Base-by-base conservation (phyloP, 2,888 invertebrate species). In the Sthenelais limicola region DNA sequence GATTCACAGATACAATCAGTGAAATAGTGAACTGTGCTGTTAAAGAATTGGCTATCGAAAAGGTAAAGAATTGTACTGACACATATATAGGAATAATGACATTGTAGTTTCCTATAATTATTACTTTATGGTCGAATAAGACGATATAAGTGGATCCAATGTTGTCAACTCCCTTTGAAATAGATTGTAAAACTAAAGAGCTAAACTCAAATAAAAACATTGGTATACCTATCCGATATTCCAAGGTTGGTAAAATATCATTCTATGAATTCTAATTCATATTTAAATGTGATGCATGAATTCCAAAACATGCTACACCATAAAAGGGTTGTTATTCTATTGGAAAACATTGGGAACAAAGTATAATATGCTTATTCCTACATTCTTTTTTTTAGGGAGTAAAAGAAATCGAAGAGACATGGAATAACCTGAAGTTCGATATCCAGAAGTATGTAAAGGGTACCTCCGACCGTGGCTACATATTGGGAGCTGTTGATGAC, bases 11-110 rank as follows among this genome's bases (percentile, higher is more conserved):
- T 0, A 93, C 93, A 3, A 95, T 95, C 43, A 93, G 93, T 80
- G 92, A 92, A 84, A 96, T 97, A 71, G 93, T 97, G 32, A 94
- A 92, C 78, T 93, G 93, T 85, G 96, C 97, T 35, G 92, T 94
- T 76, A 96, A 96, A 83, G 97, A 97, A 87, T 89, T 96, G 83
- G 91, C 93, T n/a, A 96, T 97, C 81, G 97, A 97, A 86, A 93
- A 92, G 85, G 88, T 88, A 68, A 68, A 5, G 12, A 28, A 9
- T 9, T 9, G 9, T n/a, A n/a, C n/a, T n/a, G n/a, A n/a, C n/a
- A n/a, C n/a, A n/a, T n/a, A 43, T 43, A n/a, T n/a, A n/a, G n/a
- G n/a, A n/a, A n/a, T n/a, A n/a, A n/a, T n/a, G n/a, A n/a, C n/a
- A n/a, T n/a, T n/a, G n/a, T n/a, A n/a, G n/a, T n/a, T n/a, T n/a